These are phyloP conservation scores for Heliconius hermathena DNA, from an alignment of 1,140 invertebrate species.

Conservation along the genomic window DNA sequence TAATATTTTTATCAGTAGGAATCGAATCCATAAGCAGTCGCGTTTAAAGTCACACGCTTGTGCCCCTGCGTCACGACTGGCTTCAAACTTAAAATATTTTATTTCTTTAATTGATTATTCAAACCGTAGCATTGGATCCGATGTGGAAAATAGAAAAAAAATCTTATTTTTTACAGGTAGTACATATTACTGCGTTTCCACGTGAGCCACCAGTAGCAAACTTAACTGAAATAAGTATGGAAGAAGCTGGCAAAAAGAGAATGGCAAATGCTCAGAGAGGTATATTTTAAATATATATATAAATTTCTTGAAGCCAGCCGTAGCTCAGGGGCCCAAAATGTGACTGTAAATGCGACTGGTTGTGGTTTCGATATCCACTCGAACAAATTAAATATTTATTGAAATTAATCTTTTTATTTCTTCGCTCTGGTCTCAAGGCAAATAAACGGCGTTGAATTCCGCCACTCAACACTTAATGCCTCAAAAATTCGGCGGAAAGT, in stretches of 20 bases:
- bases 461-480: too few species aligned
- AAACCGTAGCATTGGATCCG: too few species aligned
- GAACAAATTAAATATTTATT: too few species aligned
- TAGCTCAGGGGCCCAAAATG: too few species aligned
- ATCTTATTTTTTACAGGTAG: conserved; percentile 27
- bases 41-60: not conserved
- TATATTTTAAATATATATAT: not conserved
- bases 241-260: conserved; percentile 21
- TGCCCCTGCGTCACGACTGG: not conserved
- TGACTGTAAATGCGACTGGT: too few species aligned
- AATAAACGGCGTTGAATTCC: too few species aligned
- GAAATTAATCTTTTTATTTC: too few species aligned
- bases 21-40: not conserved
- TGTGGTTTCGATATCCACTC: too few species aligned
- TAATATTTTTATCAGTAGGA: not conserved
- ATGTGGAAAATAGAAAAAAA: not conserved
- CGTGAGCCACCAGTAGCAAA: conserved; percentile 22
- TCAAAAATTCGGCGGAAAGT: too few species aligned
- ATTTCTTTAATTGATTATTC: not conserved
- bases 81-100: not conserved
- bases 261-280: conserved; percentile 28
- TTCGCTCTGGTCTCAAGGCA: too few species aligned
- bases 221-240: conserved; percentile 34
- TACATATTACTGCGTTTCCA: conserved; percentile 38
- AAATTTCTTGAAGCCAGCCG: too few species aligned